Conservation (phyloP, 2,113 vertebrate genomes). For the Nannobrachium achirus region DNA sequence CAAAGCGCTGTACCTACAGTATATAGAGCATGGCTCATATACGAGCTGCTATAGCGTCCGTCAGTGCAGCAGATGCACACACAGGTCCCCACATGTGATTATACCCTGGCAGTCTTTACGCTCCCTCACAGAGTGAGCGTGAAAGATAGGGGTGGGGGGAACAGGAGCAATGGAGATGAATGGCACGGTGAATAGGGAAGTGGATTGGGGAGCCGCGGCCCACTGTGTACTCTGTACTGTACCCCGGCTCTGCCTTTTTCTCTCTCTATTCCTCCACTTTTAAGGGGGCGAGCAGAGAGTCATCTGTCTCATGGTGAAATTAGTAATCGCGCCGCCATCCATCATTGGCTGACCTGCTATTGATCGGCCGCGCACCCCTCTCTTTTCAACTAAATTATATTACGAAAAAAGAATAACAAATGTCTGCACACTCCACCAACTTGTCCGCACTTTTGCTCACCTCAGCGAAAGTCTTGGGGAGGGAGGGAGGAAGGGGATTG, state of each 20-base stretch:
- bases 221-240: constrained; percentile 9
- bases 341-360: constrained; percentile 80
- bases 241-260: constrained; percentile 53
- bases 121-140: constrained; percentile 51
- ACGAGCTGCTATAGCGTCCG: neutral
- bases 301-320: constrained; percentile 81
- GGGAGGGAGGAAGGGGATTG: neutral
- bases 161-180: constrained; percentile 70
- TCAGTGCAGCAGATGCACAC: constrained; percentile 15
- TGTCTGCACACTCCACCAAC: constrained; percentile 39
- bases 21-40: too few relatives aligned
- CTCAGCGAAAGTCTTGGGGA: constrained; percentile 52
- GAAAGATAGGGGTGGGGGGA: constrained; percentile 49
- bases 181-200: constrained; percentile 58
- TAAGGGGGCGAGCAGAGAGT: constrained; percentile 50
- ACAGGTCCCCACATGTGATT: constrained; percentile 54
- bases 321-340: constrained; percentile 79
- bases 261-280: constrained; percentile 52
- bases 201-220: constrained; percentile 52
- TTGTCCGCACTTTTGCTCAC: constrained; percentile 27
- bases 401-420: constrained; percentile 72
- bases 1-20: constrained; percentile 1
- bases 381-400: constrained; percentile 81
- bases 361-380: constrained; percentile 71
- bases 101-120: constrained; percentile 54